Base-by-base conservation (phyloP, 2,888 invertebrate species). In the Rhaphigaster nebulosa region DNA sequence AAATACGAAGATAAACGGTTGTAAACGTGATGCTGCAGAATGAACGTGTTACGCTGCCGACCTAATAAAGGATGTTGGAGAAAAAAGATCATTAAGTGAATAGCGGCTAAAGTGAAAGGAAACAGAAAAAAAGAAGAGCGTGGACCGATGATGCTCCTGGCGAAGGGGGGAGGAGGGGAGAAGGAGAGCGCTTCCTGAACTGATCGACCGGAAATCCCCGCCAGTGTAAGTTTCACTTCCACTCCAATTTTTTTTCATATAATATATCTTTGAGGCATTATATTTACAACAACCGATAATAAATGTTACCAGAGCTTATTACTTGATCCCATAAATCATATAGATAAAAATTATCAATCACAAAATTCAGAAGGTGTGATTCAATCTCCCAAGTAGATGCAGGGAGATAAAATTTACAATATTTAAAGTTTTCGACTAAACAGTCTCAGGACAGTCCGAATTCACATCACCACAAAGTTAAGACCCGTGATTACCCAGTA, bases 31-130 rank as follows among this genome's bases (percentile, higher is more conserved):
- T 76, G 70, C 38, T 80, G 80, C 41, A 23, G 41, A 26, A 8
- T 12, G 80, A 80, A 80, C 41, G 20, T 76, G 76, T 3, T 38
- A 2, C 18, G 76, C 41, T 26, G 8, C 23, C 23, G 45, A 84
- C 84, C 84, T 84, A 84, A 84, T 84, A 45, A 84, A 84, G 45
- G 41, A 45, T n/a, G 45, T 41, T 26, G 84, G 26, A 45, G 41
- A 84, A 84, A 50, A 84, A 84, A 45, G 84, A 50, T 84, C 84
- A 84, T 84, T 84, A 84, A 50, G 45, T 84, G 84, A 84, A 84
- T 45, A 84, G 84, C 41, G 8, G 45, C 84, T 84, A 41, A 45
- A 84, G 84, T 84, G 45, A 84, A 84, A 84, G 84, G 45, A 50
- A 84, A 84, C 45, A 26, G 41, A 84, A 84, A 84, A 84, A 84